Percentiles rank a stretch among this genome's conserved stretches.
phyloP scores from a whole-genome alignment of 2,113 vertebrate species.

The Sphyrna mokarran region DNA sequence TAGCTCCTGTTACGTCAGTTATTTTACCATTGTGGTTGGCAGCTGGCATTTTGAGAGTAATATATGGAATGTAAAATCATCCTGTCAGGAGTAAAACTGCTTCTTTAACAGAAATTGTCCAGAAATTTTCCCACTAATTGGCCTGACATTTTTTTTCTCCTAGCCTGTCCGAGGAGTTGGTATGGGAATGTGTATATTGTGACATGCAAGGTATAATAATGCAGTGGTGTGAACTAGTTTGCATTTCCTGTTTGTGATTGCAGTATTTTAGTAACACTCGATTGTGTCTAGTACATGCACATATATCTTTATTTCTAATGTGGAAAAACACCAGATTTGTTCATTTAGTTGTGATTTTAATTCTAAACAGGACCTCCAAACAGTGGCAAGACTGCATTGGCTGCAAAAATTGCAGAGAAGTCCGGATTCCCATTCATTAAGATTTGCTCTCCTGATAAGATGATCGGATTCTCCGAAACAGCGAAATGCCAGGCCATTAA shows the following conservation, averaged over 20 bases:
- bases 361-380: conserved; percentile 74
- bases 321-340: neutral
- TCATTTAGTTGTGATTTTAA: neutral
- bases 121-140: neutral
- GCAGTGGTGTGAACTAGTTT: neutral
- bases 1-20: conserved; percentile 12
- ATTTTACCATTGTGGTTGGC: neutral
- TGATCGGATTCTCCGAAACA: conserved; percentile 92
- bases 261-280: neutral
- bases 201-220: neutral
- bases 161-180: neutral
- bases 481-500: conserved; percentile 98
- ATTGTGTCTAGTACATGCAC: neutral
- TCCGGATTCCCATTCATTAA: conserved; percentile 98
- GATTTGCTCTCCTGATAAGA: conserved; percentile 96
- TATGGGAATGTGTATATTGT: neutral
- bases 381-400: conserved; percentile 88
- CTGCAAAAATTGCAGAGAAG: conserved; percentile 87
- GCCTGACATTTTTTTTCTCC: neutral
- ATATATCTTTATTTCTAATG: neutral
- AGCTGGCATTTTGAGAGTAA: neutral
- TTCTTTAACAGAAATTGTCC: neutral
- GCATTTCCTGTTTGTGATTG: neutral
- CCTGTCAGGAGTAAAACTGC: neutral
- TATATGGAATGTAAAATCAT: neutral